These are phyloP conservation scores for Geopemphigus sp. DNA, from an alignment of 1,140 invertebrate species.

Conservation along the genomic window DNA sequence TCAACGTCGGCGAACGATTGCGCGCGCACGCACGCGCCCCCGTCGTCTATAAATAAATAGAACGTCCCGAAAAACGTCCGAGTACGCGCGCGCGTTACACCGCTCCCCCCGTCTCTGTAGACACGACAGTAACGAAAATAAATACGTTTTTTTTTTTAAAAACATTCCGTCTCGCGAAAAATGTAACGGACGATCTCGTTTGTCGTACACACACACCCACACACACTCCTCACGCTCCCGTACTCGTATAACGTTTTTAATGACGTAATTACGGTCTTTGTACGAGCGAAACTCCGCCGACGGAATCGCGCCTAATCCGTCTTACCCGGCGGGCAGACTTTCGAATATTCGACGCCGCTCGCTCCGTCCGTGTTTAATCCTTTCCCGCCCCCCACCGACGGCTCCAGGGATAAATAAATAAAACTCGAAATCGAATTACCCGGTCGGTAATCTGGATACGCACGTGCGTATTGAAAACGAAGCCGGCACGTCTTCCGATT, in stretches of 20 bases:
- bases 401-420: no score
- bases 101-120: no score
- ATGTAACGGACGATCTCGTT: neutral
- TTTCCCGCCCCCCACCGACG: no score
- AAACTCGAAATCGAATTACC: conserved; percentile 9
- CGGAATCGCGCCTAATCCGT: neutral
- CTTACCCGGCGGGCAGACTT: neutral
- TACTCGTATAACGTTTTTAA: neutral
- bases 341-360: neutral
- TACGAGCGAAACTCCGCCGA: neutral
- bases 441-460: no score
- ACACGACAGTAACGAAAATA: neutral
- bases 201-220: no score
- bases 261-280: neutral
- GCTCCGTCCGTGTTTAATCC: neutral
- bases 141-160: neutral
- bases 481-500: no score
- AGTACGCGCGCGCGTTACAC: neutral
- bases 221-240: no score
- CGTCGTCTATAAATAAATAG: no score
- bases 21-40: neutral
- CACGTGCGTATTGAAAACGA: no score
- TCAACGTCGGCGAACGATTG: neutral
- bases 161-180: neutral
- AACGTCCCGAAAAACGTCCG: no score